phyloP scores from a whole-genome alignment of 35 echinoderm and acorn worm species.

The Eucidaris tribuloides region DNA sequence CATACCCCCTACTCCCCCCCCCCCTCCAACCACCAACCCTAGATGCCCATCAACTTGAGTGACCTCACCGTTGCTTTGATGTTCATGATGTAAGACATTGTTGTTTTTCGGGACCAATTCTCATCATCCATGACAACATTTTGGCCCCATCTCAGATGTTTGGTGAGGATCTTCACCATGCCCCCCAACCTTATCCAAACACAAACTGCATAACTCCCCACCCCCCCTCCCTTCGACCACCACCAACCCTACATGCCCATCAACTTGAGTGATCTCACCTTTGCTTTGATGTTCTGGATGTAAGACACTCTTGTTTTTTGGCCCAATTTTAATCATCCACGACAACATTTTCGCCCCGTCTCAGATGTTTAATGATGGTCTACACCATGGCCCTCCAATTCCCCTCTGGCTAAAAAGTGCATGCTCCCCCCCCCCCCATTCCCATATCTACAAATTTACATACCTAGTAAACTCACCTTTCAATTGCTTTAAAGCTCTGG shows the following conservation, averaged over 20 bases:
- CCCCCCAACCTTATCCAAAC: too few species aligned
- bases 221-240: too few species aligned
- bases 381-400: conserved; percentile 18
- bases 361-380: background rate
- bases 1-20: too few species aligned
- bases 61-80: conserved; percentile 43
- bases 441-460: too few species aligned
- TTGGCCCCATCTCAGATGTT: conserved; percentile 1
- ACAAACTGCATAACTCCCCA: too few species aligned
- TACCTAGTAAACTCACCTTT: too few species aligned
- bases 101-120: conserved; percentile 35
- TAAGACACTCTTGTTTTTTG: conserved; percentile 22
- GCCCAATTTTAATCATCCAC: conserved; percentile 65
- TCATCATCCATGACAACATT: conserved; percentile 62
- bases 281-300: conserved; percentile 20
- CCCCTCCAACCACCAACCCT: too few species aligned
- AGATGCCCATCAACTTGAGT: too few species aligned
- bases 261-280: too few species aligned
- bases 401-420: too few species aligned
- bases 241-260: too few species aligned
- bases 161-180: background rate
- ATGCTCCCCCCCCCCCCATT: too few species aligned
- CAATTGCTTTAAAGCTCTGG: conserved; percentile 17
- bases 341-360: conserved; percentile 32
- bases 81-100: conserved; percentile 20